Evolutionary conservation across 1,140 invertebrate genomes (phyloP).

Genomic region (Drosophila sturtevanti): DNA sequence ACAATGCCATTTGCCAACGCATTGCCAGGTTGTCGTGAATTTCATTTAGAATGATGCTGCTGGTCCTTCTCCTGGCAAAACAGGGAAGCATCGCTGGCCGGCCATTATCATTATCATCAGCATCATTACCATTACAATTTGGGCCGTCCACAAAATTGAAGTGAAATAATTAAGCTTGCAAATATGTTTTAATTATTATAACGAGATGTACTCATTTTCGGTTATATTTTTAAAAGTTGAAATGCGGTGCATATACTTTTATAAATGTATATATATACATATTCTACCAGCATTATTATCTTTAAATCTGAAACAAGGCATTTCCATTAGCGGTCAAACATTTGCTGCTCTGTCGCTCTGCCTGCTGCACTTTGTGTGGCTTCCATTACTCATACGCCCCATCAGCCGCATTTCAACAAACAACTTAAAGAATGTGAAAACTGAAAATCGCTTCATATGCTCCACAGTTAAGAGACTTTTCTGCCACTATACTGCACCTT

Average conservation of each 20-base stretch:
- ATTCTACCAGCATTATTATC: not conserved
- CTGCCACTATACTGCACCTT: not conserved
- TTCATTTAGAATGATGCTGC: constrained; percentile 43
- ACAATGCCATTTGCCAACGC: constrained; percentile 58
- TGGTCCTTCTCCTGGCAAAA: not conserved
- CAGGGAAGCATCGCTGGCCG: not conserved
- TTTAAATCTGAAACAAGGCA: not conserved
- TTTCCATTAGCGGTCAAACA: not conserved
- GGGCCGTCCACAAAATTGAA: not conserved
- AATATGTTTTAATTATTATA: not conserved
- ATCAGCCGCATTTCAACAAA: constrained; percentile 12
- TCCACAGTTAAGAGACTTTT: not conserved
- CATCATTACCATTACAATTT: not conserved
- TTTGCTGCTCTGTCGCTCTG: not conserved
- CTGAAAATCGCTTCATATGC: constrained; percentile 10
- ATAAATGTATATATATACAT: too few species aligned
- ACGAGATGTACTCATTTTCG: not conserved
- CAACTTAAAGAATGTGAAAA: constrained; percentile 12
- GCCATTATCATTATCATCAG: not conserved
- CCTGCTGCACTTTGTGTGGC: not conserved
- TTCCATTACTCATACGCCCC: constrained; percentile 15
- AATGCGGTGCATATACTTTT: not conserved
- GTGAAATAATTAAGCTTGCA: constrained; percentile 10
- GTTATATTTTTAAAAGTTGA: not conserved
- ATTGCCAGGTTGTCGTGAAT: constrained; percentile 59